Percentiles rank a stretch among this genome's conserved stretches.
These are phyloP conservation scores for Sogatella furcifera DNA, from an alignment of 1,140 invertebrate genomes.

Conservation along the genomic window DNA sequence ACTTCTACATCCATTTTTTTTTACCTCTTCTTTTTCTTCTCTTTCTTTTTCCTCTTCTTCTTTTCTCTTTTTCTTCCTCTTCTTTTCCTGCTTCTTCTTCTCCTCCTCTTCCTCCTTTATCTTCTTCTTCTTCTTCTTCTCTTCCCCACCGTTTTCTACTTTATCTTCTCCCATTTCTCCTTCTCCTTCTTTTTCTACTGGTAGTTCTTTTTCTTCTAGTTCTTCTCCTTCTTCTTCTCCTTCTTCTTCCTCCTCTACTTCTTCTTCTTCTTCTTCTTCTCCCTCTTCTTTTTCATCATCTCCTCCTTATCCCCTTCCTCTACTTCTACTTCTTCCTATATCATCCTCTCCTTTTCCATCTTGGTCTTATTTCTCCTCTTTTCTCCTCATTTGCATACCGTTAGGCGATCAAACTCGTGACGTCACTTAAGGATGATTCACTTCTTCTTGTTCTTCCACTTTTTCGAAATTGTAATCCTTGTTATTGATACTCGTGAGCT, in stretches of 20 bases:
- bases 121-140: background rate
- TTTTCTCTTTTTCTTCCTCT: too few species aligned
- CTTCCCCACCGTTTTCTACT: too few species aligned
- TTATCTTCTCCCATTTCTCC: background rate
- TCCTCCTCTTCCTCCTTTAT: background rate
- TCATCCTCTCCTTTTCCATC: background rate
- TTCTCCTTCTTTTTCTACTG: too few species aligned
- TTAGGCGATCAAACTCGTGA: too few species aligned
- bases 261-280: background rate
- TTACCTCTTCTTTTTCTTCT: background rate
- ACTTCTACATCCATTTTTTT: background rate
- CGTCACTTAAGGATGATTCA: too few species aligned
- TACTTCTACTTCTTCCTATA: background rate
- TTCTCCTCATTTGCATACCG: constrained; percentile 5
- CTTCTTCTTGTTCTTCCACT: too few species aligned
- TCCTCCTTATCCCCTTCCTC: background rate
- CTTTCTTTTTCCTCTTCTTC: background rate
- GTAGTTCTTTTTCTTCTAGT: background rate
- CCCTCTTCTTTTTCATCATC: background rate
- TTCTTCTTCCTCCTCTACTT: background rate
- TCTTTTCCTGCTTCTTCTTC: too few species aligned
- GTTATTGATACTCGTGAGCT: too few species aligned
- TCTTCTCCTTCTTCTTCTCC: background rate
- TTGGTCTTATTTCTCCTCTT: background rate
- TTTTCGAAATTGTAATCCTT: too few species aligned